A percentile compares a stretch with the other conserved stretches of the same genome.
These are phyloP conservation scores for Sitta carolinensis DNA, from an alignment of 2,797 vertebrate genomes.

Conservation along the genomic window DNA sequence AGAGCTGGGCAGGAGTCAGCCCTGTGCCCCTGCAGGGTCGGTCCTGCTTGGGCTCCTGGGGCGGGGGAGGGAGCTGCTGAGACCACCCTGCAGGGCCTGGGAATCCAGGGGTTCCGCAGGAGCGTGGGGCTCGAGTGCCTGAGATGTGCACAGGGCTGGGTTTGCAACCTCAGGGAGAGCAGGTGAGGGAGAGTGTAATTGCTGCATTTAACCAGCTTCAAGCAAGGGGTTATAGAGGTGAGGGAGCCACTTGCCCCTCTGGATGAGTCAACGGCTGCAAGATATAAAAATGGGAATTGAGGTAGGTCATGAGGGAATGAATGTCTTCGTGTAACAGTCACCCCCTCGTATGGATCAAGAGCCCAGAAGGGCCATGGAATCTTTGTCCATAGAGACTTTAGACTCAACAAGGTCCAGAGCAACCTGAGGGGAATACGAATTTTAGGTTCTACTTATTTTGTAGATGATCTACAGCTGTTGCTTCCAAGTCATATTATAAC, in stretches of 20 bases:
- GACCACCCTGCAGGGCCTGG: neutral
- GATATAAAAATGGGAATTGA: neutral
- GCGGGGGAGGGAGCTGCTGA: neutral
- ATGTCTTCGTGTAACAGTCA: neutral
- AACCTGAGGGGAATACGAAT: neutral
- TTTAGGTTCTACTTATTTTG: neutral
- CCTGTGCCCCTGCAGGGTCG: accelerated
- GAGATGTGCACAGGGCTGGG: too few species aligned
- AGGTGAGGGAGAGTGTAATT: too few species aligned
- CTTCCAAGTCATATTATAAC: neutral
- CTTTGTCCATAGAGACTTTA: neutral
- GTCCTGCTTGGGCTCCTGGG: neutral
- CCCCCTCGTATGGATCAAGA: neutral
- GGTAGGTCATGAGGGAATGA: neutral
- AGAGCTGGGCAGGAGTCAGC: neutral
- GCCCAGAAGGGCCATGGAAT: accelerated
- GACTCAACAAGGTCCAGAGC: neutral
- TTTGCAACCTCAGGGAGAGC: neutral
- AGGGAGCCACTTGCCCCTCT: neutral
- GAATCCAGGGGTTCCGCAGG: neutral
- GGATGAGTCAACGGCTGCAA: neutral
- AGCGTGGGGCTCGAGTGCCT: accelerated
- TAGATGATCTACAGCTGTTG: neutral
- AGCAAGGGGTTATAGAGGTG: neutral
- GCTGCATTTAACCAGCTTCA: neutral